Evolutionary conservation across 2,888 invertebrate genomes (phyloP).

Genomic region (Diarsia dahlii): DNA sequence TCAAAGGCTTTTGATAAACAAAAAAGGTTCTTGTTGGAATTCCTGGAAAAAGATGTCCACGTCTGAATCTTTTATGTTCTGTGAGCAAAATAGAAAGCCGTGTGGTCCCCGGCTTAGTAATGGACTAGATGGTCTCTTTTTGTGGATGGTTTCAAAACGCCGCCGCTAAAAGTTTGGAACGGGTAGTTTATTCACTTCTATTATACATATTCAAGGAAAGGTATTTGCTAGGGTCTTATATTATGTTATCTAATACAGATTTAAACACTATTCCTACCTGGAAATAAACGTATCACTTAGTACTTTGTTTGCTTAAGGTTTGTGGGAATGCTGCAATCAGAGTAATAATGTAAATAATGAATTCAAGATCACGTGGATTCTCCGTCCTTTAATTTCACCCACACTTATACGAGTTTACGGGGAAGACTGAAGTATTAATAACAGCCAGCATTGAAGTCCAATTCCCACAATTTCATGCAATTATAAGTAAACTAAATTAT

Average conservation of each 20-base stretch:
- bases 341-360: slow-evolving; percentile 9
- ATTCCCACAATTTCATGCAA: slow-evolving; percentile 35
- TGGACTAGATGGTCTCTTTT: slow-evolving; percentile 19
- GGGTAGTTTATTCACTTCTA: not conserved
- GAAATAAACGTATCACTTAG: not conserved
- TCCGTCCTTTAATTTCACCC: slow-evolving; percentile 17
- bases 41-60: not conserved
- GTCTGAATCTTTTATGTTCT: slow-evolving; percentile 19
- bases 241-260: not conserved
- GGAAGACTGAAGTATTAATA: slow-evolving; percentile 7
- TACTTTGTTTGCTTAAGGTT: slow-evolving; percentile 3
- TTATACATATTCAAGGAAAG: not conserved
- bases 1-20: slow-evolving; percentile 14
- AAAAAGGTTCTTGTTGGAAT: slow-evolving; percentile 16
- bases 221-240: not conserved
- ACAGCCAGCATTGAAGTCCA: slow-evolving; percentile 22
- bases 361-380: slow-evolving; percentile 11
- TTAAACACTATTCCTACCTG: not conserved
- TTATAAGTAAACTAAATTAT: slow-evolving; percentile 1
- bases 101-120: slow-evolving; percentile 15
- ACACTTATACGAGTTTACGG: not conserved
- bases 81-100: slow-evolving; percentile 24
- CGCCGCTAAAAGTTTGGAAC: slow-evolving; percentile 19
- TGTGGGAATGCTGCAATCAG: not conserved
- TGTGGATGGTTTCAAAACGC: slow-evolving; percentile 3